Base-by-base conservation (phyloP, 2,113 vertebrate genomes). In the Sapajus apella region DNA sequence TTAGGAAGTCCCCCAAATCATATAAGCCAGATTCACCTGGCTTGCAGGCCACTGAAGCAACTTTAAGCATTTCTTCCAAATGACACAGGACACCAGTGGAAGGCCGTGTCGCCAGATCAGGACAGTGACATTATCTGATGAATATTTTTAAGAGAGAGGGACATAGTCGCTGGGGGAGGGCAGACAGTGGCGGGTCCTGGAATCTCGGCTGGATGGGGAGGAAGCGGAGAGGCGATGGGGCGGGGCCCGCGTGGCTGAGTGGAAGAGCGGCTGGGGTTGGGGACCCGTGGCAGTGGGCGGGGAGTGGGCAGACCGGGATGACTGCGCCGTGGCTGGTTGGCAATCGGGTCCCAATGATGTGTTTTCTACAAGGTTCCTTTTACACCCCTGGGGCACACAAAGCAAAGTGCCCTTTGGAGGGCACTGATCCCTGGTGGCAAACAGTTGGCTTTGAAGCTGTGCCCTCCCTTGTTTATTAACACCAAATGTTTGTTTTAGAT, bases 61-160 rank as follows among this genome's bases (percentile, higher is more conserved):
- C 17, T 10, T 21, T 12, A n/a, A 35, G 23, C 7, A 13, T 55
- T 55, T 55, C 20, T 47, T 87, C 45, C 12, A 10, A 1, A 1
- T 6, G 68, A 73, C 32, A 21, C 0, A 17, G 58, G 70, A 18
- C 7, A 4, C 27, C 2, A 2, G 0, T 6, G 12, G 83, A 61
- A 40, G n/a, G 61, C 0, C 7, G 1, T 37, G 70, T 64, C 27
- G 6, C 61, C 61, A 64, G 61, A 2, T 43, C 23, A 27, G 27
- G n/a, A 40, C 21, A 3, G 21, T 9, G 75, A 20, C 11, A 0
- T 2, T 25, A 20, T 8, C 83, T 8, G 50, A 37, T 5, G 37
- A 32, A 6, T 35, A 45, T 37, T 21, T 27, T 47, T 52, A 3
- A 64, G 27, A 14, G 70, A 68, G 11, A 35, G 43, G 47, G 40